Evolutionary conservation across 92 coral and sea anemone species (phyloP), one percentile per base, ranked within the genome.

Genomic region (Metridium senile): DNA sequence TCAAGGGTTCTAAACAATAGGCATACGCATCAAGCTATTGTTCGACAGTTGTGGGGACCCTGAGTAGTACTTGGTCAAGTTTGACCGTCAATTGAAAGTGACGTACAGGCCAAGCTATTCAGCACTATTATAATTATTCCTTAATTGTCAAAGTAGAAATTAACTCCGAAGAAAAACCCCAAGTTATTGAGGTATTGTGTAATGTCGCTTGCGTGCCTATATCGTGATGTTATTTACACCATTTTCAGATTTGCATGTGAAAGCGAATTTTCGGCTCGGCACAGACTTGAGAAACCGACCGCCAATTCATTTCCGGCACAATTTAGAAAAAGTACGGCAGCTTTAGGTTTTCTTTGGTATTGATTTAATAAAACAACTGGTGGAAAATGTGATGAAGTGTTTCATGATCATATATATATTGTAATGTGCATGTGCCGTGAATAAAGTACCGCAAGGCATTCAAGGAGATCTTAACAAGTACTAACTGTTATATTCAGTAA

Each of bases 221-320:
- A 73, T 57, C 56, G 31, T 29, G 28, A 53, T 58, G 23, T 34
- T 57, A 57, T 53, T 46, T 0, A 23, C 9, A 21, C 18, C 45
- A 31, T 63, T 63, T 63, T 63, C 45, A 54, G 78, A 73, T 73
- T 73, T 57, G 78, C 78, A 73, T 73, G 32, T 73, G 53, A 73
- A 73, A 56, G 68, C n/a, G 52, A 73, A 58, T 51, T 62, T 73
- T 39, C 18, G 56, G 2, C 68, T 57, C 54, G 32, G 67, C 28
- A 13, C 49, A 13, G 6, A 39, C 78, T 39, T 32, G 28, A 25
- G 32, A 43, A 57, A 73, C 82, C 74, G 82, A 73, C 82, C 82
- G 82, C 82, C 62, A n/a, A 49, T 56, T 77, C 73, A 77, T 77
- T 77, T 77, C 82, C 82, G 82, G 74, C 54, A 49, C 32, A 56